A percentile compares a stretch with the other conserved stretches of the same genome.
Conservation (phyloP, 2,113 vertebrate species). For the Cryptotis parvus region DNA sequence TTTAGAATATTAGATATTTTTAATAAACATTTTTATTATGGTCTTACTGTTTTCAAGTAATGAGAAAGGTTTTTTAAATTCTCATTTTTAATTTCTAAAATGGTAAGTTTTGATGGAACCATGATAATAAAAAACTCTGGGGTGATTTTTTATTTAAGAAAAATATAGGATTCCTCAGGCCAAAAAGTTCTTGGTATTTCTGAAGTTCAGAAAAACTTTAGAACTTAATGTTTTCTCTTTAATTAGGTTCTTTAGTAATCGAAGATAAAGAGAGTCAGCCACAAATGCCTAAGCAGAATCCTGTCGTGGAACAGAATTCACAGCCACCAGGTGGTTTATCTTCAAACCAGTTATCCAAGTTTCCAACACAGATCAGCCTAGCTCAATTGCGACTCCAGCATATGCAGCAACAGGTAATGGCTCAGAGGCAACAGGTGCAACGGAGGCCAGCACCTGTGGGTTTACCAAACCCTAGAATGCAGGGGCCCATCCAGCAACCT, state of each 20-base stretch:
- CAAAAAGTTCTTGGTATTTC: slow-evolving; percentile 31
- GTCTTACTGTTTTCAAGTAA: slow-evolving; percentile 10
- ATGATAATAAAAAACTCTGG: not conserved
- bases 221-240: slow-evolving; percentile 72
- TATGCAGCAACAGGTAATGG: slow-evolving; percentile 92
- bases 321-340: slow-evolving; percentile 87
- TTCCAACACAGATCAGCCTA: slow-evolving; percentile 91
- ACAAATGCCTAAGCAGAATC: slow-evolving; percentile 86
- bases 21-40: slow-evolving; percentile 25
- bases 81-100: not conserved
- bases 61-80: not conserved
- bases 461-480: slow-evolving; percentile 87
- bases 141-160: slow-evolving; percentile 10
- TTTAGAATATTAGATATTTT: not conserved
- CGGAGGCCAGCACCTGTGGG: slow-evolving; percentile 85
- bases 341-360: slow-evolving; percentile 90
- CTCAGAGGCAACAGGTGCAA: slow-evolving; percentile 90
- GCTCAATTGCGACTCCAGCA: slow-evolving; percentile 92
- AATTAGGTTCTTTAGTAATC: slow-evolving; percentile 89
- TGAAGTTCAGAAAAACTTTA: slow-evolving; percentile 50
- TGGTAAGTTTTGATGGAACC: not conserved
- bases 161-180: not conserved
- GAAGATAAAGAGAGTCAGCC: slow-evolving; percentile 89
- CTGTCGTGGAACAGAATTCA: slow-evolving; percentile 84
- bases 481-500: slow-evolving; percentile 86